These are phyloP conservation scores for Mugil cephalus DNA, from an alignment of 2,113 vertebrate species.

Conservation along the genomic window DNA sequence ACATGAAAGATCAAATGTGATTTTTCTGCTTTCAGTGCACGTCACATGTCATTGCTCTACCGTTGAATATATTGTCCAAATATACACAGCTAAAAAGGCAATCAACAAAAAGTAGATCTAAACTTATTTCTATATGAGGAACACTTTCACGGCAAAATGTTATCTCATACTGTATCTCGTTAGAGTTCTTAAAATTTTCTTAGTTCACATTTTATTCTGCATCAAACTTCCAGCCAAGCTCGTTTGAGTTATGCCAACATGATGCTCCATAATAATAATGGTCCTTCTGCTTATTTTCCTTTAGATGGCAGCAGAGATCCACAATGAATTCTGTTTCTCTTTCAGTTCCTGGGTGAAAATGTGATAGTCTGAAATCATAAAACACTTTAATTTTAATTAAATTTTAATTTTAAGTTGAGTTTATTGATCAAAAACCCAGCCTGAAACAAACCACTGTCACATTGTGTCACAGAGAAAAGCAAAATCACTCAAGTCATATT, in stretches of 20 bases:
- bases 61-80: too few species aligned
- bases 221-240: not conserved
- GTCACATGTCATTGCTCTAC: too few species aligned
- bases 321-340: not conserved
- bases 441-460: not conserved
- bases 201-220: not conserved
- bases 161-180: too few species aligned
- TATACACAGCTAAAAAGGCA: too few species aligned
- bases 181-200: too few species aligned
- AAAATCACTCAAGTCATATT: not conserved
- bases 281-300: conserved; percentile 13
- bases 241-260: not conserved
- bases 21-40: too few species aligned
- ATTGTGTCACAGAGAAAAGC: not conserved
- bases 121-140: too few species aligned
- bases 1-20: too few species aligned
- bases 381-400: not conserved
- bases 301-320: conserved; percentile 62
- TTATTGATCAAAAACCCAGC: conserved; percentile 30
- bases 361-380: not conserved
- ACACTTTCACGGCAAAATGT: too few species aligned
- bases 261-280: not conserved
- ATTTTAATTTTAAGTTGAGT: not conserved
- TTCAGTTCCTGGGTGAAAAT: not conserved
- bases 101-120: too few species aligned